Conservation (phyloP, 1,140 invertebrate genomes). For the Neomicropteryx cornuta region DNA sequence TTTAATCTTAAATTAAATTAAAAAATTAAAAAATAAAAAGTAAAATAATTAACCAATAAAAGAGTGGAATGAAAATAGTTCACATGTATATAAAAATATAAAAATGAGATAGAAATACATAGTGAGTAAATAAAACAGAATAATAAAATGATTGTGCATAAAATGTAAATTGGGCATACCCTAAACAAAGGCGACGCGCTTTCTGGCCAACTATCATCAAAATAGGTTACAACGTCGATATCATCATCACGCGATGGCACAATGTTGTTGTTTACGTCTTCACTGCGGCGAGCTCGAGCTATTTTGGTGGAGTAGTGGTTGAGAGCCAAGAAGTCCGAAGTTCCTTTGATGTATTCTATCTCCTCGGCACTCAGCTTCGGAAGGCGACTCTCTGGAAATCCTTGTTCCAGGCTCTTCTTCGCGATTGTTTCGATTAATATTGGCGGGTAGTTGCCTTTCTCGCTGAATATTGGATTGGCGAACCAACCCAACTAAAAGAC, state of each 20-base stretch:
- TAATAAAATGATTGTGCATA: background rate
- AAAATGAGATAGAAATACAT: background rate
- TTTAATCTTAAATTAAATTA: no score
- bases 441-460: conserved; percentile 39
- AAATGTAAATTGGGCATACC: conserved; percentile 12
- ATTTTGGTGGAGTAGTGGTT: conserved; percentile 17
- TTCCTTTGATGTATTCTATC: conserved; percentile 24
- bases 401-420: conserved; percentile 24
- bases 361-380: conserved; percentile 36
- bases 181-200: conserved; percentile 16
- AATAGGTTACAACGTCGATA: conserved; percentile 8
- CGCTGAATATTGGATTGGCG: conserved; percentile 37
- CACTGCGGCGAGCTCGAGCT: conserved; percentile 12
- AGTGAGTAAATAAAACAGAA: background rate
- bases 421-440: conserved; percentile 33
- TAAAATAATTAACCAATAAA: no score
- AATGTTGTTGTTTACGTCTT: conserved; percentile 2
- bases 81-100: no score
- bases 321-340: conserved; percentile 17
- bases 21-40: no score
- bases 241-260: conserved; percentile 19
- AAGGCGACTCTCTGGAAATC: conserved; percentile 23
- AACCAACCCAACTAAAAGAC: conserved; percentile 40
- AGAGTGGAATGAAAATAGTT: no score
- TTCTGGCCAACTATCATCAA: conserved; percentile 14